Evolutionary conservation across 2,113 vertebrate genomes (phyloP).

Genomic region (Stigmatopora nigra): DNA sequence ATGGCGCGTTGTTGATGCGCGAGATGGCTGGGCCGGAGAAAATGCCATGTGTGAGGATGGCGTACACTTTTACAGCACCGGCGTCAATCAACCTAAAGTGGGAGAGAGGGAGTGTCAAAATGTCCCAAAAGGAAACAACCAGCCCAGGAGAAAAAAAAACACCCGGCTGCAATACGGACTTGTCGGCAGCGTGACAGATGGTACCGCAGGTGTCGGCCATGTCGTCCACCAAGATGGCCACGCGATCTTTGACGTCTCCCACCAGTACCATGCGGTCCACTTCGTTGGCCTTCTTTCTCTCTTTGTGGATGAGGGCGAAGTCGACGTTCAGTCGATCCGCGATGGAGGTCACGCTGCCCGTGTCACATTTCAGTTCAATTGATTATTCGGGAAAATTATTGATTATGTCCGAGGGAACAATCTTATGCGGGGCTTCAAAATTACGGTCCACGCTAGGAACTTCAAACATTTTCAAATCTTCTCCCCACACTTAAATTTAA

Average conservation of each 20-base stretch:
- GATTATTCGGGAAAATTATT: too few species aligned
- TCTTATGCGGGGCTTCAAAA: too few species aligned
- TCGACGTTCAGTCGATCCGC: slow-evolving; percentile 92
- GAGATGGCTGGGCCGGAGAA: slow-evolving; percentile 94
- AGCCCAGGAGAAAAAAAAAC: too few species aligned
- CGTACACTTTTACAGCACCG: slow-evolving; percentile 88
- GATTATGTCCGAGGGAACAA: too few species aligned
- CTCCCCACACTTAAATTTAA: too few species aligned
- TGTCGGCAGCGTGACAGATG: slow-evolving; percentile 89
- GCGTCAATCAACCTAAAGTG: slow-evolving; percentile 78
- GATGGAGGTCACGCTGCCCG: slow-evolving; percentile 84
- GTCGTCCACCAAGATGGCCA: slow-evolving; percentile 90
- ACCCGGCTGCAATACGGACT: slow-evolving; percentile 62
- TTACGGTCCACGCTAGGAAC: too few species aligned
- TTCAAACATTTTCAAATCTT: too few species aligned
- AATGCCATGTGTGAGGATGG: slow-evolving; percentile 92
- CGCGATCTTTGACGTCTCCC: slow-evolving; percentile 85
- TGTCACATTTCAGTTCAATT: background rate
- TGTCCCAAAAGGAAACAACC: background rate
- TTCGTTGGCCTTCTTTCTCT: slow-evolving; percentile 92
- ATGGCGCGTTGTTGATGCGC: slow-evolving; percentile 85
- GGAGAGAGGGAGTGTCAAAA: background rate
- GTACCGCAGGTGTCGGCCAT: slow-evolving; percentile 96
- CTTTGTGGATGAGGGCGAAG: slow-evolving; percentile 94
- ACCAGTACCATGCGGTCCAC: slow-evolving; percentile 95